Evolutionary conservation across 2,797 vertebrate species (phyloP).

Genomic region (Sciurus vulgaris): DNA sequence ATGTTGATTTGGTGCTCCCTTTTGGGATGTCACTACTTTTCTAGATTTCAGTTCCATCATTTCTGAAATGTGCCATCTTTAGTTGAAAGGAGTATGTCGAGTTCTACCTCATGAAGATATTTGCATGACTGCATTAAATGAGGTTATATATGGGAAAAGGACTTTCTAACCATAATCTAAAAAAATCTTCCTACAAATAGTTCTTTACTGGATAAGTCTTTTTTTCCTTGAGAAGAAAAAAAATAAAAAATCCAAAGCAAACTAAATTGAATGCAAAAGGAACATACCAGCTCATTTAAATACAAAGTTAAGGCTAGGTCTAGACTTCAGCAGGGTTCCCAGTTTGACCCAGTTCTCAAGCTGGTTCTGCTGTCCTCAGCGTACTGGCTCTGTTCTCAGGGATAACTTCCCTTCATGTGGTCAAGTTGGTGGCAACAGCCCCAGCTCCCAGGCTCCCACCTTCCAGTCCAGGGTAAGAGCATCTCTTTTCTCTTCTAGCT

Average conservation of each 20-base stretch:
- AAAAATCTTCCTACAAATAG: background rate
- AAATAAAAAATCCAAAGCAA: conserved; percentile 61
- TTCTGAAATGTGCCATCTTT: conserved; percentile 22
- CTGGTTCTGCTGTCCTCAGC: background rate
- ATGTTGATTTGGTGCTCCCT: background rate
- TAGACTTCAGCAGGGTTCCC: background rate
- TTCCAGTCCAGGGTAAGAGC: background rate
- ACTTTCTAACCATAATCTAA: conserved; percentile 46
- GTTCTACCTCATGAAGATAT: background rate
- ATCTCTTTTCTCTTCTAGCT: background rate
- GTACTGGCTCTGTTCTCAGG: background rate
- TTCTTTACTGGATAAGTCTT: background rate
- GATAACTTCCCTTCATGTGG: background rate
- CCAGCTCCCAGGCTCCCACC: background rate
- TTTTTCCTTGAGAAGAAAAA: conserved; percentile 9
- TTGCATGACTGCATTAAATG: conserved; percentile 16
- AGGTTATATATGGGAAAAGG: background rate
- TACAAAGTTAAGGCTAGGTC: background rate
- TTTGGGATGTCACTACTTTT: background rate
- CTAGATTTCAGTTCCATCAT: background rate
- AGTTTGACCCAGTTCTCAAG: background rate
- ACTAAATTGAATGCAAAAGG: background rate
- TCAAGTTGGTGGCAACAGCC: background rate
- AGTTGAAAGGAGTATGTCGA: conserved; percentile 18
- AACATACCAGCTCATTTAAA: background rate